Evolutionary conservation across 1,140 invertebrate species (phyloP).

Genomic region (Cylas formicarius): DNA sequence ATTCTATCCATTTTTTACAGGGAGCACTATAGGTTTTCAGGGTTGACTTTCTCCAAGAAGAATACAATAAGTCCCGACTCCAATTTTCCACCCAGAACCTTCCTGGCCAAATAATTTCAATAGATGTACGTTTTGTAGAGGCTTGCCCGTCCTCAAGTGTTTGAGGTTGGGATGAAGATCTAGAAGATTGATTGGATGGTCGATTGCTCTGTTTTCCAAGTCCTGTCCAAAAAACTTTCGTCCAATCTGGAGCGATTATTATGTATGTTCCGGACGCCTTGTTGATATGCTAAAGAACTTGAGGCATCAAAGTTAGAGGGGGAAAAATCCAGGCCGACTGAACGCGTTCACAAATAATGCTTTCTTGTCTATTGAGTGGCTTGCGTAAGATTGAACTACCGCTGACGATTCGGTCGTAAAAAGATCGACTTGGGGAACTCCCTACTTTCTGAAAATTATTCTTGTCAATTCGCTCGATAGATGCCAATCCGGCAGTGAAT

Average conservation of each 20-base stretch:
- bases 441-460: constrained; percentile 15
- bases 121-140: not conserved
- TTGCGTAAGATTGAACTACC: constrained; percentile 14
- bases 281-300: constrained; percentile 28
- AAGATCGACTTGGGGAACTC: constrained; percentile 17
- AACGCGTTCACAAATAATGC: constrained; percentile 25
- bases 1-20: constrained; percentile 9
- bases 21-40: constrained; percentile 11
- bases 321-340: constrained; percentile 26
- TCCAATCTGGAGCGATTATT: constrained; percentile 35
- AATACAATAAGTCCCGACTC: not conserved
- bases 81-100: constrained; percentile 10
- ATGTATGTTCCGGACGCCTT: constrained; percentile 21
- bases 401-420: constrained; percentile 6
- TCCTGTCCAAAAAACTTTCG: constrained; percentile 38
- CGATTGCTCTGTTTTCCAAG: constrained; percentile 28
- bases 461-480: not conserved
- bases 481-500: constrained; percentile 7
- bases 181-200: constrained; percentile 23
- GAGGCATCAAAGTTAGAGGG: constrained; percentile 27
- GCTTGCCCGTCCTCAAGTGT: constrained; percentile 1
- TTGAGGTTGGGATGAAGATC: constrained; percentile 19
- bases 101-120: constrained; percentile 12
- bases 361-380: constrained; percentile 10
- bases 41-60: not conserved